Base-by-base conservation (phyloP, 2,113 vertebrate genomes). In the Sapayoa aenigma region DNA sequence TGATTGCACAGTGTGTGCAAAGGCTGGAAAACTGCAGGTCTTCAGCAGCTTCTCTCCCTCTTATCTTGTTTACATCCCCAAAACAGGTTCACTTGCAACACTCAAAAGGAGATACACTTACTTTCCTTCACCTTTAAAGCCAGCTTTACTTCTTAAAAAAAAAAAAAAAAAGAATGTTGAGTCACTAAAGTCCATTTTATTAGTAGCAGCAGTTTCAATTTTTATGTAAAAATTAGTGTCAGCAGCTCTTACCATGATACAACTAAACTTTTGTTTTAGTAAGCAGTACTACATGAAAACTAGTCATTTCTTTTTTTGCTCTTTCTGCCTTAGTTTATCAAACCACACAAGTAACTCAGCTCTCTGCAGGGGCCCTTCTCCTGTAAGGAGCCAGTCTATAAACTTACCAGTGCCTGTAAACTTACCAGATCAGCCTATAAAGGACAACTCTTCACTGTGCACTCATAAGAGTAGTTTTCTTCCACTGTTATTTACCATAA, bases 331-430 rank as follows among this genome's bases (percentile, higher is more conserved):
- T 31, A 25, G 33, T 66, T 75, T 53, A 76, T 62, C 67, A 68
- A 85, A 79, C 11, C 6, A 3, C 30, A 22, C 1, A 1, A 80
- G 31, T n/a, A 42, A 39, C 17, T 14, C 4, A 15, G 31, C 35
- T 66, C 22, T 66, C 31, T 85, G 49, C 2, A 19, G 39, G 72
- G 63, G 31, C 71, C 72, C 18, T 30, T 6, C 1, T 42, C 41
- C 42, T 74, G 20, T 5, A 62, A 84, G 73, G 13, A 90, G 50
- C 31, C 7, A 35, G 14, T 31, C 69, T n/a, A n/a, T n/a, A n/a
- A n/a, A n/a, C n/a, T n/a, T 37, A 3, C 4, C 37, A 50, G 0
- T 23, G 21, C 1, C 47, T 27, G 22, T 0, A n/a, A 22, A 41
- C 41, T 49, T 68, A 14, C 11, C 49, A 30, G 8, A 50, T 30